These are phyloP conservation scores for Poecilia picta DNA, from an alignment of 2,797 vertebrate species.

Conservation along the genomic window DNA sequence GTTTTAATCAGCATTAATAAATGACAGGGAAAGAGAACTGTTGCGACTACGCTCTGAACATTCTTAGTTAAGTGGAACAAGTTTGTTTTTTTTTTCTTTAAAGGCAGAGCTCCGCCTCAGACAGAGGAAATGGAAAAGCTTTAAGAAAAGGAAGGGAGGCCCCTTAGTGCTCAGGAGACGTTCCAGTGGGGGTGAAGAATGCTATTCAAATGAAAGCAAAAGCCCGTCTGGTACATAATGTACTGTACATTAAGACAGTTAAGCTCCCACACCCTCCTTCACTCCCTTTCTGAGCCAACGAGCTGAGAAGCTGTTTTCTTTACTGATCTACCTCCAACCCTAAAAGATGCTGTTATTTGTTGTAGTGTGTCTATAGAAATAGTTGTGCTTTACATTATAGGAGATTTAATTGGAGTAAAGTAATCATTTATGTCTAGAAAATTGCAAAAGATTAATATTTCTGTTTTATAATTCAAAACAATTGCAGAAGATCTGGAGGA, in stretches of 20 bases:
- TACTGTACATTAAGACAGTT: conserved; percentile 44
- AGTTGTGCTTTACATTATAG: neutral
- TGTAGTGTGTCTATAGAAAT: conserved; percentile 7
- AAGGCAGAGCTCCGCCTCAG: conserved; percentile 47
- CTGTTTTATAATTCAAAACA: neutral
- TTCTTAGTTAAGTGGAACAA: conserved; percentile 17
- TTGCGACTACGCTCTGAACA: neutral
- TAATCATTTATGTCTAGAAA: neutral
- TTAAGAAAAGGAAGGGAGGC: conserved; percentile 72
- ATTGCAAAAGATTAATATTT: neutral
- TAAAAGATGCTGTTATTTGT: conserved; percentile 6
- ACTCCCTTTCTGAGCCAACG: neutral
- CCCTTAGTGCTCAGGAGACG: conserved; percentile 59
- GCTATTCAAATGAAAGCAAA: conserved; percentile 63
- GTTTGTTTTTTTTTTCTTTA: conserved; percentile 44
- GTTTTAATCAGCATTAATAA: conserved; percentile 6
- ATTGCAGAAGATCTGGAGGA: neutral
- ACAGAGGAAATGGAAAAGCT: conserved; percentile 75
- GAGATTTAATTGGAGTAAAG: neutral
- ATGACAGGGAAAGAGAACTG: neutral
- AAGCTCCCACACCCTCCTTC: conserved; percentile 2
- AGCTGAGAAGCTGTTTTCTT: conserved; percentile 14
- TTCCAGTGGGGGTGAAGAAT: conserved; percentile 59
- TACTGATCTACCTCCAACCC: conserved; percentile 12
- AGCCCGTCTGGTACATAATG: conserved; percentile 50